Base-by-base conservation (phyloP, 2,113 vertebrate genomes). In the zebrafish (Danio rerio) region DNA sequence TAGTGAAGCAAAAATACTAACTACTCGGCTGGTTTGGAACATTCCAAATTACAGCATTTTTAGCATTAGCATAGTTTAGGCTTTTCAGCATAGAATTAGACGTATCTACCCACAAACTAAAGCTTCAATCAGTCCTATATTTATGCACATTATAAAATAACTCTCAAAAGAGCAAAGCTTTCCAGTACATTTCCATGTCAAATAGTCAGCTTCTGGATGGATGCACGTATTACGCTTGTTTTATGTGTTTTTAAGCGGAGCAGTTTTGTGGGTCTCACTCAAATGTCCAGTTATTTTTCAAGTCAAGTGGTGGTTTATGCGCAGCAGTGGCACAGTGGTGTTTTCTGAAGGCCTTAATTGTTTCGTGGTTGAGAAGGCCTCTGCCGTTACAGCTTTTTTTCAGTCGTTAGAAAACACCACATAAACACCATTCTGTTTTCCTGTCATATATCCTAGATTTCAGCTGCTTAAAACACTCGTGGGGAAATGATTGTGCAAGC, bases 141-240 rank as follows among this genome's bases (percentile, higher is more conserved):
- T 79, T 65, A 77, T 47, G 52, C 10, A n/a, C 3, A 13, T 76
- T 49, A 65, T 76, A 61, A 83, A 68, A 71, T 81, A 74, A 12
- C 45, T 65, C 58, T 80, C 43, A 43, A 31, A 43, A 31, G 11
- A n/a, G 63, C 77, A 69, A 49, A 47, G 50, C 72, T 72, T 83
- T 83, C 82, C 65, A 66, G 55, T 40, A 9, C 31, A 77, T 71
- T 80, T 82, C 66, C 42, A 78, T 59, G 63, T 42, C 16, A 49
- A 66, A 61, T 58, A 31, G 52, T 31, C 31, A 78, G 52, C 71
- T 83, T 52, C 31, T 53, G 49, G 18, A 40, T 71, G 69, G n/a
- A 42, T 58, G 42, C 63, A 78, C 52, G 47, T 75, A 70, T 87
- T 82, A 70, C 70, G 62, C 53, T 31, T 45, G 78, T 72, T 81